Base-by-base conservation (phyloP, 1,140 invertebrate genomes). In the Scaptomyza hsui region DNA sequence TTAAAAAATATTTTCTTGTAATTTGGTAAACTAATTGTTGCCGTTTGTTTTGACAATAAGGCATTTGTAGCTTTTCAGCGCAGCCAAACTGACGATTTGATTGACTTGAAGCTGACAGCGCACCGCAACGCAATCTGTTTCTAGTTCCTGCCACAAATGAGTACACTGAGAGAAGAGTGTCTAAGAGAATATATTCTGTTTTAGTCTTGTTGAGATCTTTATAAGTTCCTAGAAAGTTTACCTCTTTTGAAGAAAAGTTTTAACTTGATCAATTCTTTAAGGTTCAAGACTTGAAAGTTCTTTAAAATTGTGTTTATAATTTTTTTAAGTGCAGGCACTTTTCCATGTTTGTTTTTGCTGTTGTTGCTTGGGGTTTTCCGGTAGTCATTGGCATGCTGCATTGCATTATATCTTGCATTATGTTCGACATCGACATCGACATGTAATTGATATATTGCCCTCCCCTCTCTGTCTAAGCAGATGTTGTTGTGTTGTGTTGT, bases 11-110 rank as follows among this genome's bases (percentile, higher is more conserved):
- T 88, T 88, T 85, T 89, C 72, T 82, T 89, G 86, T 89, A 89
- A 89, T 89, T 89, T 76, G 86, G 86, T 89, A 89, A 89, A 89
- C 85, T 89, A 89, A 89, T 89, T 89, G 82, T 88, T 70, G 80
- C 74, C 72, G 52, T 71, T 75, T 88, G 85, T 89, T 89, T 89
- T 89, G 85, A 89, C 85, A 89, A 89, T 86, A 81, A 81, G 85
- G 86, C 81, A 89, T 89, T 89, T 89, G 85, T 89, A 89, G 85
- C 86, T 78, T 89, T 89, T 89, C 80, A 88, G 82, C 82, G 59
- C 56, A 57, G 42, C 42, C 59, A 47, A 29, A 42, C 57, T 63
- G 73, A 63, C 65, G 60, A 61, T 83, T 83, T 83, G 80, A 83
- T 83, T 83, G 80, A 83, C 80, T 83, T 70, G 78, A 39, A 52